These are phyloP conservation scores for Ypsolopha sequella DNA, from an alignment of 2,888 invertebrate genomes.

Conservation along the genomic window DNA sequence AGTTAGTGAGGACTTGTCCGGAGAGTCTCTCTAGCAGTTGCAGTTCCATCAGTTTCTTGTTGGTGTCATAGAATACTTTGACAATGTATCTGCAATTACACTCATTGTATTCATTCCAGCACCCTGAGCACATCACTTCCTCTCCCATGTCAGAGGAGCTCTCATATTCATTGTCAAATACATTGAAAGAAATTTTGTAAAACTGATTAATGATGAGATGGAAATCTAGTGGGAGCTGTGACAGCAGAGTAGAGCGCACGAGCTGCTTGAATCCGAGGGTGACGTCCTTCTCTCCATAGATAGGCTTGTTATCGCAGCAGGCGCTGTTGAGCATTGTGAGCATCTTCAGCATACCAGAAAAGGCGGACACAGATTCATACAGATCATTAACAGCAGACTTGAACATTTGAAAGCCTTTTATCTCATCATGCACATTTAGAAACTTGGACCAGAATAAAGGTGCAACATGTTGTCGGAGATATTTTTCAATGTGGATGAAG, in stretches of 20 bases:
- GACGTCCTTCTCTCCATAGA: constrained; percentile 68
- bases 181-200: constrained; percentile 82
- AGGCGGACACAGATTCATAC: constrained; percentile 66
- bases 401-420: constrained; percentile 74
- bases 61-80: constrained; percentile 81
- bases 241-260: constrained; percentile 74
- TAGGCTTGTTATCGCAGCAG: constrained; percentile 49
- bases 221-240: constrained; percentile 79
- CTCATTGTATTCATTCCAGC: constrained; percentile 72
- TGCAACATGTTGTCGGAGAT: constrained; percentile 70
- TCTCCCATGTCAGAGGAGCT: constrained; percentile 69
- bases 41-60: constrained; percentile 81
- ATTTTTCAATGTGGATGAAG: constrained; percentile 65
- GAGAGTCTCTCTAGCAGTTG: constrained; percentile 86
- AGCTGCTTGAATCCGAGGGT: constrained; percentile 74
- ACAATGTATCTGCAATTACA: constrained; percentile 75
- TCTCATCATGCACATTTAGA: constrained; percentile 56
- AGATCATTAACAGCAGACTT: constrained; percentile 76
- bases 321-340: constrained; percentile 64
- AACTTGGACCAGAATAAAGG: constrained; percentile 78
- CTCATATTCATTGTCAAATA: constrained; percentile 70
- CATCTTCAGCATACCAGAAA: constrained; percentile 65
- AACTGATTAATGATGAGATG: constrained; percentile 79
- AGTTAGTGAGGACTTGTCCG: constrained; percentile 85
- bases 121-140: constrained; percentile 77